Conservation (phyloP, 2,888 invertebrate genomes). For the Lycocerus yunnanus region DNA sequence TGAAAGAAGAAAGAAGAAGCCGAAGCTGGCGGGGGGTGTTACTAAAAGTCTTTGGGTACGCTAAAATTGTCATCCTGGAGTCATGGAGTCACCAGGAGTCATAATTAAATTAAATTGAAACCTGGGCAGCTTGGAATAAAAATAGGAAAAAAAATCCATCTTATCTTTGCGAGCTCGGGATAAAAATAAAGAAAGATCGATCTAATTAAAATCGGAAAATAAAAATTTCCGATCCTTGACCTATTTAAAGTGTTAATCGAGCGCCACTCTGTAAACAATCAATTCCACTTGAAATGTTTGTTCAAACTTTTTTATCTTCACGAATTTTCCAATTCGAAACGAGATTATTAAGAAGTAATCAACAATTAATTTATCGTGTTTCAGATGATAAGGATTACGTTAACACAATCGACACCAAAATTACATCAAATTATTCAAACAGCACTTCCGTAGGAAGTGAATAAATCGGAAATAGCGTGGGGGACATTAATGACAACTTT, state of each 20-base stretch:
- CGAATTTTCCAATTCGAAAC: background rate
- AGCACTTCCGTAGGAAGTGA: slow-evolving; percentile 44
- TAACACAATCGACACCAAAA: background rate
- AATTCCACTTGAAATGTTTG: background rate
- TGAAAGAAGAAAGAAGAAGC: too few species aligned
- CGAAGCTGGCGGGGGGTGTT: too few species aligned
- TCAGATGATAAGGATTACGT: background rate
- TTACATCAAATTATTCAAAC: slow-evolving; percentile 28
- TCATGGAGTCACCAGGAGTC: too few species aligned
- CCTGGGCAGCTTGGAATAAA: too few species aligned
- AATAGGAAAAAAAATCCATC: too few species aligned
- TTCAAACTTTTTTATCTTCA: background rate
- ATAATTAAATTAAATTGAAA: too few species aligned
- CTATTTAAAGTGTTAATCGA: background rate
- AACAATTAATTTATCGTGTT: background rate
- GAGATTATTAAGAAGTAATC: background rate
- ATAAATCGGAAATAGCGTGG: slow-evolving; percentile 45
- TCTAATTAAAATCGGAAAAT: too few species aligned
- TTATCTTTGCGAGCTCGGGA: too few species aligned
- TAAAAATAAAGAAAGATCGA: too few species aligned
- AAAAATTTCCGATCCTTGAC: background rate
- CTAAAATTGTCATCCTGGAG: too few species aligned
- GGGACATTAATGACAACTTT: slow-evolving; percentile 40
- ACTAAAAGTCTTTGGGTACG: too few species aligned
- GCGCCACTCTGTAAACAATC: background rate